These are phyloP conservation scores for Leptocoma aspasia DNA, from an alignment of 2,113 vertebrate genomes.

Conservation along the genomic window DNA sequence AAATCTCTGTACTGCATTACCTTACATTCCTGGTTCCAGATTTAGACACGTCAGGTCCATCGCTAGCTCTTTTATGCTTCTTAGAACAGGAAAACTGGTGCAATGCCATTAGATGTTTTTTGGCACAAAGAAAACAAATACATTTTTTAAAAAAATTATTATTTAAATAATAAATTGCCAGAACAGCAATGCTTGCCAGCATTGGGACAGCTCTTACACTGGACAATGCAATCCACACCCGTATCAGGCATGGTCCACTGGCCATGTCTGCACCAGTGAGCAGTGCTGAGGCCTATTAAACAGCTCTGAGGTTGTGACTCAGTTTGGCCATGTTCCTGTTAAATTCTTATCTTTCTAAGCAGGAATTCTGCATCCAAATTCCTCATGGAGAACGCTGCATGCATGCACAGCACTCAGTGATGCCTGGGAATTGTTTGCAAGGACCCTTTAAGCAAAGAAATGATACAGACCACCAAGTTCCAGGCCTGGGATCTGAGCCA, in stretches of 20 bases:
- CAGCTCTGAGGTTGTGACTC: not conserved
- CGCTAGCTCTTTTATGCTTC: not conserved
- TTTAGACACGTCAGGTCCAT: accelerated
- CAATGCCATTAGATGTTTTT: not conserved
- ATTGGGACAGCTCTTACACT: not conserved
- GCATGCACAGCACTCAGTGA: not conserved
- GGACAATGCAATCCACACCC: not conserved
- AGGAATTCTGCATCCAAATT: not conserved
- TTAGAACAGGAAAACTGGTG: not conserved
- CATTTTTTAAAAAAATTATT: not conserved
- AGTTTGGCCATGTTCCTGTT: not conserved
- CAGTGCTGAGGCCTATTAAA: not conserved
- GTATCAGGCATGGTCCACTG: not conserved
- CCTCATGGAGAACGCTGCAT: accelerated
- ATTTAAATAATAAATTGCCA: not conserved
- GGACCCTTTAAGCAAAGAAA: not conserved
- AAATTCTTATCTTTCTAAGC: not conserved
- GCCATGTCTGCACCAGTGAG: not conserved
- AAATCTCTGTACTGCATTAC: not conserved
- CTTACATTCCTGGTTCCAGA: not conserved
- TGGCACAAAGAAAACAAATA: not conserved
- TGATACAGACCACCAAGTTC: not conserved
- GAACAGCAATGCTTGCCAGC: not conserved
- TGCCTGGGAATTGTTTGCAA: not conserved
- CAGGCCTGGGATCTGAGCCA: not conserved